Conservation (phyloP, 53 echinoderm and acorn worm genomes). For the Holothuria leucospilota region DNA sequence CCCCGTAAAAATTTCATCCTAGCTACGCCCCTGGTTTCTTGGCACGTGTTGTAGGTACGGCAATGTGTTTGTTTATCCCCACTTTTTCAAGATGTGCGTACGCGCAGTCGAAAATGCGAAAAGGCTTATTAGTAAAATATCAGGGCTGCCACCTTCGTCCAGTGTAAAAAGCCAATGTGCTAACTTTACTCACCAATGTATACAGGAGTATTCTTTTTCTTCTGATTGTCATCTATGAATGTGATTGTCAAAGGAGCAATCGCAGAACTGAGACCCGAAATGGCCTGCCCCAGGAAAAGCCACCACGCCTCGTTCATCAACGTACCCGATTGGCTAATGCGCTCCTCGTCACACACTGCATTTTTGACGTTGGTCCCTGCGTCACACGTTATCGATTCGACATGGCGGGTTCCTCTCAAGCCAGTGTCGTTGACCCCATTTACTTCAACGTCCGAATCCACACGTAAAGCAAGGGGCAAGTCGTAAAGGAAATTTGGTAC, state of each 20-base stretch:
- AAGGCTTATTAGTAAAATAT: too few species aligned
- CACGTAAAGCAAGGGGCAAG: constrained; percentile 44
- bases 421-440: background rate
- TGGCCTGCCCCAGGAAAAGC: constrained; percentile 78
- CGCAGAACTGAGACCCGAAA: constrained; percentile 47
- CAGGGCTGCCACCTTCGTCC: too few species aligned
- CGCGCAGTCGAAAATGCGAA: too few species aligned
- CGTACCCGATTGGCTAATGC: constrained; percentile 63
- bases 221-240: constrained; percentile 83
- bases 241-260: constrained; percentile 78
- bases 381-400: background rate
- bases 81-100: too few species aligned
- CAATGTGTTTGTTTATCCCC: too few species aligned
- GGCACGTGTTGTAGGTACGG: too few species aligned
- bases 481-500: constrained; percentile 85
- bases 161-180: too few species aligned
- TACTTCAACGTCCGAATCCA: background rate
- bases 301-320: constrained; percentile 70
- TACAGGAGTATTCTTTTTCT: constrained; percentile 60
- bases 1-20: too few species aligned
- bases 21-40: too few species aligned
- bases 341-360: constrained; percentile 56
- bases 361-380: constrained; percentile 17
- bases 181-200: constrained; percentile 62
- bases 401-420: background rate